These are phyloP conservation scores for Pelodiscus sinensis DNA, from an alignment of 2,113 vertebrate species.

Conservation along the genomic window DNA sequence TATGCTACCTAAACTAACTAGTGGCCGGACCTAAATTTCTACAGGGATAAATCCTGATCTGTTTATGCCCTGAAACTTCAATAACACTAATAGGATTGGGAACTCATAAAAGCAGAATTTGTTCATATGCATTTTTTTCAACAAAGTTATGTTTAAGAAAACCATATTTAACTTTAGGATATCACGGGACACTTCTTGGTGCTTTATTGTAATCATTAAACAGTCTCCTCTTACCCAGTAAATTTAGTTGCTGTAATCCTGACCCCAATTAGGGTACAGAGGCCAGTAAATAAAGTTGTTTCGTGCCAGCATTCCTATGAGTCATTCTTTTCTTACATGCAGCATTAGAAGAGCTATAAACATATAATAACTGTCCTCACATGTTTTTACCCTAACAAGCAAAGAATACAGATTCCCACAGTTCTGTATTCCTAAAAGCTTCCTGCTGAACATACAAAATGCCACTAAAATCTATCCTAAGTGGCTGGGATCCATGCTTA, in stretches of 20 bases:
- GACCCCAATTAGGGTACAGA: not conserved
- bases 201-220: not conserved
- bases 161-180: not conserved
- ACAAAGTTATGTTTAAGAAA: not conserved
- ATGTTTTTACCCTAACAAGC: not conserved
- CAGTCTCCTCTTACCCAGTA: not conserved
- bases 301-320: not conserved
- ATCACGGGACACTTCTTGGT: not conserved
- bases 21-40: not conserved
- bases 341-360: not conserved
- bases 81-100: not conserved
- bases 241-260: not conserved
- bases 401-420: not conserved
- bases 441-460: not conserved
- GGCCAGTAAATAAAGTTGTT: not conserved
- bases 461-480: not conserved
- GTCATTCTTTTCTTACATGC: not conserved
- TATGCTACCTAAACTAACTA: not conserved
- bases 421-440: not conserved
- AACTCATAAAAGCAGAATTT: not conserved
- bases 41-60: not conserved
- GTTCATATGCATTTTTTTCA: not conserved
- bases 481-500: not conserved
- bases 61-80: not conserved
- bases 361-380: not conserved